Evolutionary conservation across 2,113 vertebrate genomes (phyloP).

Genomic region (Eudorcas thomsonii): DNA sequence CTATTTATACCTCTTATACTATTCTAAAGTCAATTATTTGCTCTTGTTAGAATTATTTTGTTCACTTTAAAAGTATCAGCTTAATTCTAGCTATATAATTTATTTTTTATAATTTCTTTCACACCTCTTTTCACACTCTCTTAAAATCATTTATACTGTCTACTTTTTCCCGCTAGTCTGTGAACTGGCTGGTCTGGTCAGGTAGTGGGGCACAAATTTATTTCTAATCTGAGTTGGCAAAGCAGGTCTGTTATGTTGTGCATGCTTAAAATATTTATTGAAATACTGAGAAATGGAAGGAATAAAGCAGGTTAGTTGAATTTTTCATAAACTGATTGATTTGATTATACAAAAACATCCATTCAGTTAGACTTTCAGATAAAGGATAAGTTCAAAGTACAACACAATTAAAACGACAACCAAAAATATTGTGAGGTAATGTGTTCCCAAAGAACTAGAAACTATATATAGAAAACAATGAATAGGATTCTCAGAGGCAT

Average conservation of each 20-base stretch:
- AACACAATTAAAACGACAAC: neutral
- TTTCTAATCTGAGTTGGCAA: neutral
- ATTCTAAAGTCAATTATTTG: neutral
- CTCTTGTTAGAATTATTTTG: neutral
- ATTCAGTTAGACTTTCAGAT: neutral
- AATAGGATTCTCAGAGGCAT: neutral
- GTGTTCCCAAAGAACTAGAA: neutral
- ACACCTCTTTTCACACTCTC: neutral
- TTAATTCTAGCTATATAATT: neutral
- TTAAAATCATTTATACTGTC: neutral
- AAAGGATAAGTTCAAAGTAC: neutral
- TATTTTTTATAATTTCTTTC: neutral
- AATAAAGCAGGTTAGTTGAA: neutral
- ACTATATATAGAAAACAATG: neutral
- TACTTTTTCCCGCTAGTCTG: neutral
- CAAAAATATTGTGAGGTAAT: neutral
- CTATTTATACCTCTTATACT: neutral
- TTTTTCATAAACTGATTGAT: neutral
- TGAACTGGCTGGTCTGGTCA: neutral
- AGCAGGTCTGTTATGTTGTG: neutral
- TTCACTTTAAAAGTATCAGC: neutral
- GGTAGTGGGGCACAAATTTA: neutral
- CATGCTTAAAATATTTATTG: neutral
- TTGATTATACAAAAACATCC: neutral
- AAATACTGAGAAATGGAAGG: neutral